Base-by-base conservation (phyloP, 2,797 vertebrate genomes). In the Pelochelys cantorii region DNA sequence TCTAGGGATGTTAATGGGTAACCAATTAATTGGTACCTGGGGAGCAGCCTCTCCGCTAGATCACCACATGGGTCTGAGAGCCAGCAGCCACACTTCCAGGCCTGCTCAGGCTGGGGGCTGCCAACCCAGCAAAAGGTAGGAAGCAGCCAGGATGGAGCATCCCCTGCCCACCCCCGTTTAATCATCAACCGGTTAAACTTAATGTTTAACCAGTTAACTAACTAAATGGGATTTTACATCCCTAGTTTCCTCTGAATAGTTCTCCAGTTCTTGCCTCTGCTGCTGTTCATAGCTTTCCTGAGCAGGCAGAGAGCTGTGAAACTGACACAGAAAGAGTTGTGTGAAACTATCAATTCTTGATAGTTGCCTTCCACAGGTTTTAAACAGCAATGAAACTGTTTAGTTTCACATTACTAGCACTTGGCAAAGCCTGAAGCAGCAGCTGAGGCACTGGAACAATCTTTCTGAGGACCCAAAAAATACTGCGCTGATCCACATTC, bases 251-350 rank as follows among this genome's bases (percentile, higher is more conserved):
- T 11, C 34, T 23, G 18, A 71, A 71, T 3, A 34, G 5, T 8
- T 68, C 65, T 34, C 65, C n/a, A 34, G n/a, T 68, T 18, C 15
- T 54, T 3, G 5, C 8, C 71, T 82, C 85, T 85, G 68, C 60
- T 75, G 74, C 75, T 90, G 87, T 93, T 90, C 48, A 84, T 8
- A 94, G 84, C 22, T 84, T 80, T 81, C n/a, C 55, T 42, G 82
- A 94, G 93, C 90, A 65, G 71, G 53, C 94, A 15, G 56, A 92
- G 94, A 13, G 92, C 84, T 57, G 92, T 83, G 74, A 94, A 95
- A 65, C 59, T 59, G 87, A 82, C 74, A 31, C 55, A 84, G 42
- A 83, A 90, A 57, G 83, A 90, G 84, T 0, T 0, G 3, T 48
- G 54, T 55, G 84, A 74, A 95, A 93, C 82, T 90, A 85, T 59